Evolutionary conservation across 2,888 invertebrate genomes (phyloP).

Genomic region (Lithophane ornitopus): DNA sequence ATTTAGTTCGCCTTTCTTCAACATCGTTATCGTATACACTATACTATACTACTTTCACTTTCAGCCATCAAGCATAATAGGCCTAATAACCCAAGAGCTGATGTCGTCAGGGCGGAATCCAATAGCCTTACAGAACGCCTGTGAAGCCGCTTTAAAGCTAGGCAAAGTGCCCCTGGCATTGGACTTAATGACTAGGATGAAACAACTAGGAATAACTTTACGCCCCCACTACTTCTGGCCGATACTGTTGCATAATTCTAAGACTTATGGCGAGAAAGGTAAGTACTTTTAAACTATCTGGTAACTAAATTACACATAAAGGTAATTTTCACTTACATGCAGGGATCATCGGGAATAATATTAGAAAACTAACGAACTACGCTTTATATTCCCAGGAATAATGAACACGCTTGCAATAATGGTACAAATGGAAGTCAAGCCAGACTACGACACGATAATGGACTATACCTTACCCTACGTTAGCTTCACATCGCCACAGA

Average conservation of each 20-base stretch:
- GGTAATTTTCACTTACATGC: too few relatives aligned
- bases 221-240: constrained; percentile 93
- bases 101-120: constrained; percentile 86
- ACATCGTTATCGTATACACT: background rate
- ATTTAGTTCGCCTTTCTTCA: background rate
- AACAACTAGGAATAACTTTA: constrained; percentile 80
- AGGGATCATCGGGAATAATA: background rate
- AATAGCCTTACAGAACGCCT: constrained; percentile 87
- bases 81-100: constrained; percentile 84
- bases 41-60: constrained; percentile 53
- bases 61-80: constrained; percentile 86
- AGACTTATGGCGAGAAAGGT: constrained; percentile 89
- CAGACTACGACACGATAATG: constrained; percentile 91
- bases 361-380: background rate
- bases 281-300: background rate
- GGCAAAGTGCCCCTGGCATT: constrained; percentile 85
- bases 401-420: constrained; percentile 89
- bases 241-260: constrained; percentile 87
- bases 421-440: constrained; percentile 87
- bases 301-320: background rate
- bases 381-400: constrained; percentile 80
- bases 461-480: constrained; percentile 90
- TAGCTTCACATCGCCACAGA: constrained; percentile 86
- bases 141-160: constrained; percentile 88
- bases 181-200: constrained; percentile 85